Evolutionary conservation across 2,888 invertebrate species (phyloP).

Genomic region (Therioaphis trifolii): DNA sequence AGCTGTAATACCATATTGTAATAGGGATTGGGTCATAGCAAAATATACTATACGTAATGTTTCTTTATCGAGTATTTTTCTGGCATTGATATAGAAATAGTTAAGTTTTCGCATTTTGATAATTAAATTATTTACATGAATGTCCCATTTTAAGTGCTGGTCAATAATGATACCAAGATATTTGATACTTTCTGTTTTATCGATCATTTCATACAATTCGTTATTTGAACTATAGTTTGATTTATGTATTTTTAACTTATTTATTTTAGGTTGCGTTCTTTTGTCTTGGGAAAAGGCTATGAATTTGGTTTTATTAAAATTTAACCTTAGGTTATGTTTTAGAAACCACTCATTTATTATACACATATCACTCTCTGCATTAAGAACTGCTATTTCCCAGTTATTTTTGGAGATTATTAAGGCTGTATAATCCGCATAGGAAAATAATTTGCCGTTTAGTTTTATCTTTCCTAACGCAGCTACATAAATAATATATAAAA

Average conservation of each 20-base stretch:
- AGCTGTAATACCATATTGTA: slow-evolving; percentile 3
- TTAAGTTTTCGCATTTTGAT: background rate
- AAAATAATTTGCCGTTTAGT: background rate
- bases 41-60: background rate
- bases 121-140: background rate
- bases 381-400: background rate
- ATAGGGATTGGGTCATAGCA: background rate
- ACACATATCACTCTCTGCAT: background rate
- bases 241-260: background rate
- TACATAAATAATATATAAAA: slow-evolving; percentile 37
- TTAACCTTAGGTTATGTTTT: background rate
- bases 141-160: background rate
- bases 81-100: background rate
- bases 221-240: too few species aligned
- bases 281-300: background rate
- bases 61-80: background rate
- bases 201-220: too few species aligned
- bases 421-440: background rate
- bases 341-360: slow-evolving; percentile 6
- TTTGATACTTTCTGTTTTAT: too few species aligned
- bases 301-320: background rate
- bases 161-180: background rate
- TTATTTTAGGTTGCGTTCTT: background rate
- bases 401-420: background rate
- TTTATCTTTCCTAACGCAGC: background rate